These are phyloP conservation scores for Athrips mouffetella DNA, from an alignment of 2,888 invertebrate genomes.

Conservation along the genomic window DNA sequence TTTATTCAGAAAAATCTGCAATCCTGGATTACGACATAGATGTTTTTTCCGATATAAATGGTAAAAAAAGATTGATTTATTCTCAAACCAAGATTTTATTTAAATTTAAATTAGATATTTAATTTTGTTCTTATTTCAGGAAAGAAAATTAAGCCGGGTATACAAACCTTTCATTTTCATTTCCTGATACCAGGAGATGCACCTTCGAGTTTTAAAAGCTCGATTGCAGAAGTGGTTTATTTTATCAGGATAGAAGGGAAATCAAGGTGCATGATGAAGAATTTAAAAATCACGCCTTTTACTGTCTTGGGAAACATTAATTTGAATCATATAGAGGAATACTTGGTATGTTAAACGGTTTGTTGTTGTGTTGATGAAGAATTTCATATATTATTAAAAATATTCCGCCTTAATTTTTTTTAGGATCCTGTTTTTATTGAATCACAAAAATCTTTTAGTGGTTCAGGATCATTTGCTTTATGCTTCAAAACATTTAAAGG, in stretches of 20 bases:
- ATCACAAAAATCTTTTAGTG: constrained; percentile 45
- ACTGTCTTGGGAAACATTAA: constrained; percentile 50
- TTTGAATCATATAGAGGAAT: constrained; percentile 47
- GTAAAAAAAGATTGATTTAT: constrained; percentile 19
- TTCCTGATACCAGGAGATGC: constrained; percentile 56
- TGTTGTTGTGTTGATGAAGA: no score
- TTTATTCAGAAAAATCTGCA: constrained; percentile 55
- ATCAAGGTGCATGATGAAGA: constrained; percentile 40
- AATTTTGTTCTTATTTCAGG: constrained; percentile 35
- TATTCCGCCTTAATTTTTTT: no score
- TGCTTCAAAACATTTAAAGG: constrained; percentile 52
- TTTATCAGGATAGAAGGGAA: constrained; percentile 51
- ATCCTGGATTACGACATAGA: constrained; percentile 46
- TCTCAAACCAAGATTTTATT: not conserved
- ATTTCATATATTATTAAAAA: no score
- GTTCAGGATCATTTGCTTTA: constrained; percentile 39
- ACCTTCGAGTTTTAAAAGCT: constrained; percentile 58
- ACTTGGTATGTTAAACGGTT: no score
- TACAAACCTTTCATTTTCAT: constrained; percentile 55
- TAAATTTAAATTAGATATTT: not conserved
- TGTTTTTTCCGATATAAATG: constrained; percentile 43
- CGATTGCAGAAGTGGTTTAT: constrained; percentile 54
- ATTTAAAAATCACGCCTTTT: constrained; percentile 38
- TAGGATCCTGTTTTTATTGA: constrained; percentile 49
- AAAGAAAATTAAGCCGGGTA: constrained; percentile 43